Base-by-base conservation (phyloP, 2,888 invertebrate species). In the Trichogramma evanescens region DNA sequence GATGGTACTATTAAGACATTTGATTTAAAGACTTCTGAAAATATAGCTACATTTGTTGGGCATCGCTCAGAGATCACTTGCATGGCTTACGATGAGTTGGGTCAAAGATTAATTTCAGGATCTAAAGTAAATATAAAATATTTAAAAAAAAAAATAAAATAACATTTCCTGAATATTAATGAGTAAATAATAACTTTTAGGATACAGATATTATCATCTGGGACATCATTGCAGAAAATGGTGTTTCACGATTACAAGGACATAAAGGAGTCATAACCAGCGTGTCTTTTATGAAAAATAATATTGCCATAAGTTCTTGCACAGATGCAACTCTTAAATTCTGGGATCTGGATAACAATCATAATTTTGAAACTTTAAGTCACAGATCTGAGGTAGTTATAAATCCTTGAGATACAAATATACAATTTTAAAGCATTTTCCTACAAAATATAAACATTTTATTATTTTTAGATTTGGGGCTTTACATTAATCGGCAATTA, bases 311-410 rank as follows among this genome's bases (percentile, higher is more conserved):
- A 6, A 89, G 91, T 69, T 85, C 89, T 45, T 95, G 96, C 0
- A 95, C 94, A 77, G 99, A 99, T 76, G 91, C 91, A 6, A 91
- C 91, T 75, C 86, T 99, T 0, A 98, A 97, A 78, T 94, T 99
- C 76, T 99, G 98, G 98, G 94, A 98, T 77, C 82, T 98, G 66
- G 89, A 92, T 67, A 94, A 94, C 5, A 91, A 95, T 70, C 91
- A 94, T 72, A 98, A 97, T 77, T 98, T 98, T 72, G 93, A 92
- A 77, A 98, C 98, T 4, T 81, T 99, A 54, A 88, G 93, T 61
- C 91, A 93, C 79, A 85, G 87, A 71, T 86, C 88, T 66, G 95
- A 95, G 82, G 89, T 88, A 79, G 70, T 64, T 62, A 50, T 2
- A 44, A 59, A 48, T 40, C 53, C 52, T 58, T 10, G 46, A 52